phyloP scores from a whole-genome alignment of 2,113 vertebrate species.

The Microtus oregoni region DNA sequence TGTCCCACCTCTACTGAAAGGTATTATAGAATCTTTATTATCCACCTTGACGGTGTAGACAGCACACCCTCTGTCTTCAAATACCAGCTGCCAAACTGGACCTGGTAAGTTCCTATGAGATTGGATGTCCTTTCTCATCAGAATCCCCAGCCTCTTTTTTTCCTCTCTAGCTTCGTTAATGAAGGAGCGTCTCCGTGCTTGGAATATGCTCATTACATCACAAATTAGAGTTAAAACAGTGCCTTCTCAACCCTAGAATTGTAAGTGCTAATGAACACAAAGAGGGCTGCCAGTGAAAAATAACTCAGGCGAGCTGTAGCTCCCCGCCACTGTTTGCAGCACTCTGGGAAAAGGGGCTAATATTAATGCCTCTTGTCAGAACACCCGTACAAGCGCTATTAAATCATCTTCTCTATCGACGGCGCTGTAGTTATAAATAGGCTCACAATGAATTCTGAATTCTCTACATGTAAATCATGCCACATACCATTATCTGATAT shows the following conservation, averaged over 20 bases:
- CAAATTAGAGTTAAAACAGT: slow-evolving; percentile 76
- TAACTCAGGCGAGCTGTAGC: slow-evolving; percentile 8
- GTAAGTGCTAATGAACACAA: slow-evolving; percentile 80
- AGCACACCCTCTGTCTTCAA: neutral
- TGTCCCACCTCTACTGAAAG: slow-evolving; percentile 46
- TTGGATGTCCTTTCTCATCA: slow-evolving; percentile 37
- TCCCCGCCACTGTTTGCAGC: slow-evolving; percentile 27
- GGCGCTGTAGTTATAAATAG: slow-evolving; percentile 79
- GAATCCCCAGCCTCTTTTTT: slow-evolving; percentile 3
- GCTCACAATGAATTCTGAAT: slow-evolving; percentile 82
- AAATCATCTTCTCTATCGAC: slow-evolving; percentile 77
- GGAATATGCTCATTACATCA: slow-evolving; percentile 61
- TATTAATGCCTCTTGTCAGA: slow-evolving; percentile 82
- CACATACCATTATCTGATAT: slow-evolving; percentile 80
- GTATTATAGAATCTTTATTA: slow-evolving; percentile 54
- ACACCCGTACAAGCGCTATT: slow-evolving; percentile 73
- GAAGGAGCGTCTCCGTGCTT: slow-evolving; percentile 61
- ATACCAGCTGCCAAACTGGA: neutral
- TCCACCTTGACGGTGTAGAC: slow-evolving; percentile 45
- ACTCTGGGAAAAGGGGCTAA: slow-evolving; percentile 66
- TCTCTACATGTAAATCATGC: slow-evolving; percentile 81
- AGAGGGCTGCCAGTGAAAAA: slow-evolving; percentile 69
- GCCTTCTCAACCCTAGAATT: slow-evolving; percentile 72
- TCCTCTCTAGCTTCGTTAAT: neutral
- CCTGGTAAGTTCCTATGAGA: slow-evolving; percentile 21